Conservation (phyloP, 2,888 invertebrate genomes). For the Drosophila buzzatii region DNA sequence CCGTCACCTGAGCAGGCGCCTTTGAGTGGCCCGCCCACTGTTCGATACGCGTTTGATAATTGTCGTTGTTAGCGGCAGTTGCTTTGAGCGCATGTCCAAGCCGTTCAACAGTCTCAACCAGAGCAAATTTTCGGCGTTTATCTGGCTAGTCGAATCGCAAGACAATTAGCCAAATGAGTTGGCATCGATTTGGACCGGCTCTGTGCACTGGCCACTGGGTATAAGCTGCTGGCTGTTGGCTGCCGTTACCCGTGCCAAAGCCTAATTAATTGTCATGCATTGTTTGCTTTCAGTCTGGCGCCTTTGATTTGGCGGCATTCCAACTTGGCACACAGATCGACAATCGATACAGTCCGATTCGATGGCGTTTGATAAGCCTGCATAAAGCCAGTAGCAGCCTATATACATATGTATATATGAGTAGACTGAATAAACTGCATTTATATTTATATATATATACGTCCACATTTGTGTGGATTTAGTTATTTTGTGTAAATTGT, state of each 20-base stretch:
- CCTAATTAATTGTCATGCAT: slow-evolving; percentile 78
- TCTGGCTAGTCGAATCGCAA: slow-evolving; percentile 57
- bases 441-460: neutral
- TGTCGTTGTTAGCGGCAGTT: slow-evolving; percentile 8
- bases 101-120: slow-evolving; percentile 18
- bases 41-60: slow-evolving; percentile 2
- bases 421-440: neutral
- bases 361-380: slow-evolving; percentile 44
- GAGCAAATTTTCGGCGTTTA: slow-evolving; percentile 41
- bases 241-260: slow-evolving; percentile 55
- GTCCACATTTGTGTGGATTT: slow-evolving; percentile 19
- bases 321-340: slow-evolving; percentile 65
- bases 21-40: slow-evolving; percentile 30
- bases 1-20: slow-evolving; percentile 74
- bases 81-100: slow-evolving; percentile 61
- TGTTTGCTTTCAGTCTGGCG: slow-evolving; percentile 57
- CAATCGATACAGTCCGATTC: slow-evolving; percentile 46
- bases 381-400: slow-evolving; percentile 38
- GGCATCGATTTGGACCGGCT: slow-evolving; percentile 46
- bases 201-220: slow-evolving; percentile 3
- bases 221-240: neutral
- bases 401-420: neutral
- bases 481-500: slow-evolving; percentile 48
- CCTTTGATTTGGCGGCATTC: slow-evolving; percentile 69
- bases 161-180: slow-evolving; percentile 77